phyloP scores from a whole-genome alignment of 2,113 vertebrate species.

The Oenanthe melanoleuca region DNA sequence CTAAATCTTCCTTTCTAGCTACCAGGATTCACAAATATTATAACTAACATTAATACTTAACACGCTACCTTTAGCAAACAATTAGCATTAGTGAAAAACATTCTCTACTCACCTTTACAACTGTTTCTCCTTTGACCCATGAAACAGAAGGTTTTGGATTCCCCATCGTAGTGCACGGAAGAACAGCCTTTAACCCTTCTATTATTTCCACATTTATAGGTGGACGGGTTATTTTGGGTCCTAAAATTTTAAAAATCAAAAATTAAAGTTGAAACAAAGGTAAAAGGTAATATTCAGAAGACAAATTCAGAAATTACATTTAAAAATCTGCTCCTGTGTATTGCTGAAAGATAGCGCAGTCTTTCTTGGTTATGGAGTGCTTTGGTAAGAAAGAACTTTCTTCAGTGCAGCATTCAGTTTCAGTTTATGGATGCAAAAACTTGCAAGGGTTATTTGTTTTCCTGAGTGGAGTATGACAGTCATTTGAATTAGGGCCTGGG shows the following conservation, averaged over 20 bases:
- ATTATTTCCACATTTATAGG: conserved; percentile 89
- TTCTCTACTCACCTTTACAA: conserved; percentile 82
- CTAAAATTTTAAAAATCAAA: conserved; percentile 73
- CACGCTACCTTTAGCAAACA: not conserved
- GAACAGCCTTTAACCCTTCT: conserved; percentile 91
- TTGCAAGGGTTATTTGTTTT: not conserved
- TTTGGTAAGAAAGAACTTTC: not conserved
- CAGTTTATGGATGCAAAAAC: not conserved
- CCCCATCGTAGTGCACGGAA: conserved; percentile 91
- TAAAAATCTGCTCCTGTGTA: not conserved
- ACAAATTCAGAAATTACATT: not conserved
- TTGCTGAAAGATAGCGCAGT: not conserved
- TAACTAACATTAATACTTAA: not conserved
- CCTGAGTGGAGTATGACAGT: not conserved
- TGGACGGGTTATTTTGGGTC: conserved; percentile 93
- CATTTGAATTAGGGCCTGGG: not conserved
- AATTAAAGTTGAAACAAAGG: not conserved
- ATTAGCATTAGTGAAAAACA: not conserved
- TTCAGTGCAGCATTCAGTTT: not conserved
- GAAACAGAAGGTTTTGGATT: conserved; percentile 94
- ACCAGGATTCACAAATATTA: not conserved
- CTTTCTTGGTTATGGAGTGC: not conserved
- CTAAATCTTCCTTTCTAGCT: not conserved
- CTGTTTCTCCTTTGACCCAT: conserved; percentile 92
- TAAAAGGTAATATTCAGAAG: not conserved